Conservation (phyloP, 92 coral and sea anemone species). For the Umimayanthus kanabou region DNA sequence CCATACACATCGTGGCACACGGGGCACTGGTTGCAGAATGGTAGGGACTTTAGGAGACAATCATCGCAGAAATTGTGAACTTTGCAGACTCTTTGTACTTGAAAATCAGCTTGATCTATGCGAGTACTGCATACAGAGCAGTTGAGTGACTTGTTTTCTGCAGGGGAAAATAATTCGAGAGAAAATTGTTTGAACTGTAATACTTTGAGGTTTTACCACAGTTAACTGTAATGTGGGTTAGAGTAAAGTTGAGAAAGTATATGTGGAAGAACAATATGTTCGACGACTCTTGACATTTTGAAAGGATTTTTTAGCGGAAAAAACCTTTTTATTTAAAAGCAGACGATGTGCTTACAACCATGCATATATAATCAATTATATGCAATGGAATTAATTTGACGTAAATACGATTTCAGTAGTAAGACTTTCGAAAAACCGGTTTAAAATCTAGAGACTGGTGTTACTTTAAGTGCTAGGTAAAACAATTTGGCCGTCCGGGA, state of each 20-base stretch:
- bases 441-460: no score
- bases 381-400: no score
- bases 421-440: no score
- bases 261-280: neutral
- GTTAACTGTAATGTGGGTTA: no score
- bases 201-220: neutral
- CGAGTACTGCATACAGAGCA: conserved; percentile 10
- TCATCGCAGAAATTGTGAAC: conserved; percentile 13
- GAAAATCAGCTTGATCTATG: neutral
- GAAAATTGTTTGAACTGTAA: neutral
- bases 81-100: neutral
- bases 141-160: neutral
- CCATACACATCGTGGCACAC: conserved; percentile 33
- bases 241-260: neutral
- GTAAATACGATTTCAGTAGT: no score
- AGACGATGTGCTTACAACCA: no score
- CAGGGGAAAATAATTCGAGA: neutral
- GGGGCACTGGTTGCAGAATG: conserved; percentile 26
- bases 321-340: no score
- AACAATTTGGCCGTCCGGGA: no score
- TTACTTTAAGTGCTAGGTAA: no score
- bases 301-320: neutral
- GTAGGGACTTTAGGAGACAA: neutral
- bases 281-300: neutral
- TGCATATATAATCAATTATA: no score